These are phyloP conservation scores for Mesocentrotus franciscanus DNA, from an alignment of 53 echinoderm and acorn worm species.

Conservation along the genomic window DNA sequence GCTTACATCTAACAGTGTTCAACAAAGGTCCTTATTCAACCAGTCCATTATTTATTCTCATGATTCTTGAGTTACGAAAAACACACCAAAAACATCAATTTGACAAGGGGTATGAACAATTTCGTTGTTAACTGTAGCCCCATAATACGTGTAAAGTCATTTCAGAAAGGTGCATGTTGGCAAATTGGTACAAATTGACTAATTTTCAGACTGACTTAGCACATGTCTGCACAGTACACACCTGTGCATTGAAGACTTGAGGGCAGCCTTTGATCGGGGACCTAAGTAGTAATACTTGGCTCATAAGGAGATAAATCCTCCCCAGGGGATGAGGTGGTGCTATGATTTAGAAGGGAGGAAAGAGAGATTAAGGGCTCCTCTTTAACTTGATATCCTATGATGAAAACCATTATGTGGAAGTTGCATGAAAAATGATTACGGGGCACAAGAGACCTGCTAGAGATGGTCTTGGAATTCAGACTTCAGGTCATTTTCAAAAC, in stretches of 20 bases:
- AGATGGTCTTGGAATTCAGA: conserved; percentile 19
- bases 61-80: too few species aligned
- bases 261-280: not conserved
- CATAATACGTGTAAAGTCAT: not conserved
- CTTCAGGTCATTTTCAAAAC: not conserved
- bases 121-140: not conserved
- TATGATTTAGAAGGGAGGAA: conserved; percentile 47
- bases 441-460: not conserved
- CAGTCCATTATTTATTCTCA: too few species aligned
- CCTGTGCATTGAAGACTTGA: conserved; percentile 12
- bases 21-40: too few species aligned
- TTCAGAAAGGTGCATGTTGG: not conserved
- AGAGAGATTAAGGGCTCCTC: conserved; percentile 38
- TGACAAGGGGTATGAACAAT: not conserved
- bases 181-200: not conserved
- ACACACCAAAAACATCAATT: not conserved
- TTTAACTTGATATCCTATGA: conserved; percentile 68
- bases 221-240: not conserved
- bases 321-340: conserved; percentile 52
- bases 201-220: not conserved
- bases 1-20: too few species aligned
- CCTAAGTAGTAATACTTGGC: not conserved
- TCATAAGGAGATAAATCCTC: conserved; percentile 57
- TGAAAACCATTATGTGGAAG: conserved; percentile 67
- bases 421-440: conserved; percentile 60